Evolutionary conservation across 2,113 vertebrate genomes (phyloP), one percentile per base, ranked within the genome.

Genomic region (Tursiops truncatus): DNA sequence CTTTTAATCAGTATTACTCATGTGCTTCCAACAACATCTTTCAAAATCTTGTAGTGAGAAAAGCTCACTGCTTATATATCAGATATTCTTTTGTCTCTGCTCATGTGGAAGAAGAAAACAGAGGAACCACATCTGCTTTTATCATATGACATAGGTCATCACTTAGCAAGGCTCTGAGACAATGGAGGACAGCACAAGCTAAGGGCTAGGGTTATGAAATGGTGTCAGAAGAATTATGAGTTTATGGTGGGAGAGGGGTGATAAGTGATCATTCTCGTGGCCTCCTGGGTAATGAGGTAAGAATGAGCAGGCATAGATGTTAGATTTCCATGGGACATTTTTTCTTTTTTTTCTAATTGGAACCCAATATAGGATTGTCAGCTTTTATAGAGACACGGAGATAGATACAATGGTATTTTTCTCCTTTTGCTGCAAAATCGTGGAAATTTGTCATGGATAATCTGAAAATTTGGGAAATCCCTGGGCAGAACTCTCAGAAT

Each of bases 141-240:
- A 71, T 23, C 56, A 38, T 31, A 26, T 38, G 63, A 87, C 17
- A 4, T 58, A 26, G 14, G 53, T 63, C n/a, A 77, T 23, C 17
- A 26, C 20, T 17, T 8, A 79, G 33, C 15, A 83, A 88, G 50
- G 9, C 13, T 28, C 50, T 14, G 0, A n/a, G 36, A 36, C 33
- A 56, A 21, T 33, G 4, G 2, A 25, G 36, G 8, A 20, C 5
- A 68, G 2, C 25, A 18, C 1, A 58, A 0, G 38, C 26, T n/a
- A 41, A 83, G 56, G 2, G 60, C 44, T 58, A 21, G 3, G 20
- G 31, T 25, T 8, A n/a, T 26, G 10, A 20, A 68, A 28, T 12
- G 3, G 18, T 25, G 12, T 71, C n/a, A 33, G 63, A 41, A 81
- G 25, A 50, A 73, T 6, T 26, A 23, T 0, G n/a, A 15, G 20